Evolutionary conservation across 2,888 invertebrate species (phyloP).

Genomic region (Nesidiocoris tenuis): DNA sequence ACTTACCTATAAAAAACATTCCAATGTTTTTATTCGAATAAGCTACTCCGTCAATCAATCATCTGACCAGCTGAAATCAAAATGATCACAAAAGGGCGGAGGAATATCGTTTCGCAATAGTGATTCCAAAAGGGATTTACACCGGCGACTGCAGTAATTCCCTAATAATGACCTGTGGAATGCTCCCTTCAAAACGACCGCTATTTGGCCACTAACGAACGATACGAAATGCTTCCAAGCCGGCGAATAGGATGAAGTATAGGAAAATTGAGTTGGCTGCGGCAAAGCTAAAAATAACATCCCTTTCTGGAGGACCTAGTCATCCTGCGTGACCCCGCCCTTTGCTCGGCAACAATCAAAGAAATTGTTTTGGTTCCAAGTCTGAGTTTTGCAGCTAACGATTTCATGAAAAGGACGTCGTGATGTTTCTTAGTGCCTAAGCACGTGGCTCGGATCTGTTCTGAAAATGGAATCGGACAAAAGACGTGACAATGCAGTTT

Average conservation of each 20-base stretch:
- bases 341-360: slow-evolving; percentile 19
- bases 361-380: slow-evolving; percentile 12
- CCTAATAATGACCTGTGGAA: not conserved
- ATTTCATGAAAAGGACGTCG: slow-evolving; percentile 4
- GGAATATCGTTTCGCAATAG: too few relatives aligned
- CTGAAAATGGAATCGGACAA: slow-evolving; percentile 23
- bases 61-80: too few relatives aligned
- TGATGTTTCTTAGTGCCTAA: not conserved
- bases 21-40: too few relatives aligned
- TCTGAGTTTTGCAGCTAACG: not conserved
- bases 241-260: not conserved
- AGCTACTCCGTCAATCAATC: too few relatives aligned
- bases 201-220: slow-evolving; percentile 2
- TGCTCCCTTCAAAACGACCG: too few relatives aligned
- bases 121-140: not conserved
- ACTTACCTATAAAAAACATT: too few relatives aligned
- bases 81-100: too few relatives aligned
- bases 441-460: slow-evolving; percentile 15
- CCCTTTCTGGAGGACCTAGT: slow-evolving; percentile 2
- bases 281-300: slow-evolving; percentile 34
- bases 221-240: not conserved
- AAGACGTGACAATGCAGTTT: slow-evolving; percentile 9
- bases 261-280: too few relatives aligned
- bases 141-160: not conserved
- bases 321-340: slow-evolving; percentile 32